Base-by-base conservation (phyloP, 2,797 vertebrate genomes). In the Chrosomus eos region DNA sequence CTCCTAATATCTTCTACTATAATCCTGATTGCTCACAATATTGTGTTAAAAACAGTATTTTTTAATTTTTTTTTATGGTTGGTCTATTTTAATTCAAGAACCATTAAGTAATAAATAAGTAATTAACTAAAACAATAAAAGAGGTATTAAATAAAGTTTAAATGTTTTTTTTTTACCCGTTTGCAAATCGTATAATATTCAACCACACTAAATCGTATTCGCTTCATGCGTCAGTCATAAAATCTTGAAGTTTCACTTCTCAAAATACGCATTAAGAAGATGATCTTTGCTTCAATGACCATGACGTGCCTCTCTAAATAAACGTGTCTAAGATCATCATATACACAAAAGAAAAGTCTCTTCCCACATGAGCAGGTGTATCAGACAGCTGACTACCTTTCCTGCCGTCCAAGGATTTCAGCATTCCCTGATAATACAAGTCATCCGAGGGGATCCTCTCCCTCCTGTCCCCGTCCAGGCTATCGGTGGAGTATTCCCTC, bases 371-470 rank as follows among this genome's bases (percentile, higher is more conserved):
- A 21, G 6, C 14, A 23, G 9, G 26, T 58, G 45, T 14, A 48
- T 14, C 0, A 48, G 33, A 71, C 3, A 51, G 51, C 10, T 31
- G 43, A 31, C 14, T 92, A 96, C 95, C 95, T 96, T 95, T 96
- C 85, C 95, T 95, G 84, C 91, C 93, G 51, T 96, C 95, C 81
- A 26, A 92, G 48, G 95, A 90, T 91, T 94, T 96, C 78, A 96
- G 93, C 95, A 94, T 94, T 90, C 94, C 95, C 89, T 94, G 95
- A 91, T 94, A 95, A 88, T 91, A 93, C 51, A 86, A 89, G 0
- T 96, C 95, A 1, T 96, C 95, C 53, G 95, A 95, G 81, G 92
- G 87, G 62, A 89, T 11, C 86, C 95, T 93, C 14, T 95, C 92
- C 87, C 93, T 94, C 87, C 93, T 94, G 86, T 92, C 93, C 87